Evolutionary conservation across 2,797 vertebrate species (phyloP), one percentile per base, ranked within the genome.

Genomic region (Artibeus jamaicensis): DNA sequence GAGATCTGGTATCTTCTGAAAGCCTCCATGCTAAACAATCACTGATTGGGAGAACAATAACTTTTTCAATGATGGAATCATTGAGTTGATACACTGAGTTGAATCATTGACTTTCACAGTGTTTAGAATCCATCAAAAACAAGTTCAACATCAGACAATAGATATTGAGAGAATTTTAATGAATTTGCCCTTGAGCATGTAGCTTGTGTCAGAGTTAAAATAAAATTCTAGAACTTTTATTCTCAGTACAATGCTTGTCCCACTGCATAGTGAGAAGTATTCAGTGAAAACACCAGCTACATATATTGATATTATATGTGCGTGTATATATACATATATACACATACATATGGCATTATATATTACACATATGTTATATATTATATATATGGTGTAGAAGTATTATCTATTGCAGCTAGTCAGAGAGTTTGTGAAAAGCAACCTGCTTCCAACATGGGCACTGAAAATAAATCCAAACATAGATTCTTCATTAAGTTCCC

Each of bases 1-100:
- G 14, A 42, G 26, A 76, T 94, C 65, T 70, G 53, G 79, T 82
- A 77, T 92, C 46, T 83, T 70, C 7, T 50, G 4, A 48, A 48
- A 79, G 9, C 21, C 79, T 70, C 26, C 42, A 50, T 16, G 29
- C 37, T 57, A 71, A 92, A n/a, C 6, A n/a, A 77, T 16, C 70
- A 87, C 29, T 73, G 34, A 62, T 42, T 48, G n/a, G 39, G 9
- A 44, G 14, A n/a, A 91, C 22, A 78, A 55, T 46, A 44, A 26
- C 53, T 39, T 70, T 34, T 24, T 6, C 55, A 6, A 65, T 42
- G 29, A 57, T 77, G 24, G 21, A 92, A 50, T 65, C 46, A 85
- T 14, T 71, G 22, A n/a, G 1, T 77, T 34, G 19, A 50, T 42
- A 55, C 46, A 85, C 14, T 71, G 22, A n/a, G 1, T 77, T 34